Evolutionary conservation across 2,113 vertebrate genomes (phyloP).

Genomic region (Cyprinodon brontotheroides): DNA sequence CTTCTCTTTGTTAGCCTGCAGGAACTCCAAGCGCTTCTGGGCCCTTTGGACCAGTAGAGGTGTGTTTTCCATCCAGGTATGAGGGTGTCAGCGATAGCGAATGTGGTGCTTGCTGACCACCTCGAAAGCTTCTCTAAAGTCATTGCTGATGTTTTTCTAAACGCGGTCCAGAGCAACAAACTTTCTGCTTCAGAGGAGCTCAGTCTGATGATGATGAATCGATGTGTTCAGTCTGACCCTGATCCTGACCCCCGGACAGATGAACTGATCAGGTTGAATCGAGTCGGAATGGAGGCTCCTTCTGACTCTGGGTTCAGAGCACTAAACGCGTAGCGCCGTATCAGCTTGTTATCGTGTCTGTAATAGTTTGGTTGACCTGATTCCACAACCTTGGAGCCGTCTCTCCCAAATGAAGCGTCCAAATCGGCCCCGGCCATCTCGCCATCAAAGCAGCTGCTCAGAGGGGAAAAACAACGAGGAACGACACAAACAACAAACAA

Average conservation of each 20-base stretch:
- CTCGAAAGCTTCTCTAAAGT: not conserved
- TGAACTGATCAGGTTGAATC: not conserved
- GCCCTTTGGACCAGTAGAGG: too few species aligned
- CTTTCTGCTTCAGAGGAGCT: too few species aligned
- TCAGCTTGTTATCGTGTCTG: not conserved
- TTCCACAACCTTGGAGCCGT: not conserved
- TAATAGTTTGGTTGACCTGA: not conserved
- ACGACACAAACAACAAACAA: slow-evolving; percentile 77
- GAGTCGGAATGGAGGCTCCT: not conserved
- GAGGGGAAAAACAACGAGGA: slow-evolving; percentile 16
- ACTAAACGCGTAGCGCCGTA: not conserved
- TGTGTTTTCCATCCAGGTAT: too few species aligned
- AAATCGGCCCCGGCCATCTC: slow-evolving; percentile 45
- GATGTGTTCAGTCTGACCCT: too few species aligned
- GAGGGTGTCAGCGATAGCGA: too few species aligned
- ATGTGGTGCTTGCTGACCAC: not conserved
- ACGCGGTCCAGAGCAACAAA: too few species aligned
- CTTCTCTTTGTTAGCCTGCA: too few species aligned
- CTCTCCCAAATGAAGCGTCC: not conserved
- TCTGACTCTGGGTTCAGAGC: not conserved
- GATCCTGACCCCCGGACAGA: too few species aligned
- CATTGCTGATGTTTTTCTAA: too few species aligned
- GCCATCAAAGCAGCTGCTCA: slow-evolving; percentile 80
- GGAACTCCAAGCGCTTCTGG: too few species aligned
- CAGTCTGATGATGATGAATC: too few species aligned